These are phyloP conservation scores for Tretioscincus oriximinensis DNA, from an alignment of 2,113 vertebrate species.

Conservation along the genomic window DNA sequence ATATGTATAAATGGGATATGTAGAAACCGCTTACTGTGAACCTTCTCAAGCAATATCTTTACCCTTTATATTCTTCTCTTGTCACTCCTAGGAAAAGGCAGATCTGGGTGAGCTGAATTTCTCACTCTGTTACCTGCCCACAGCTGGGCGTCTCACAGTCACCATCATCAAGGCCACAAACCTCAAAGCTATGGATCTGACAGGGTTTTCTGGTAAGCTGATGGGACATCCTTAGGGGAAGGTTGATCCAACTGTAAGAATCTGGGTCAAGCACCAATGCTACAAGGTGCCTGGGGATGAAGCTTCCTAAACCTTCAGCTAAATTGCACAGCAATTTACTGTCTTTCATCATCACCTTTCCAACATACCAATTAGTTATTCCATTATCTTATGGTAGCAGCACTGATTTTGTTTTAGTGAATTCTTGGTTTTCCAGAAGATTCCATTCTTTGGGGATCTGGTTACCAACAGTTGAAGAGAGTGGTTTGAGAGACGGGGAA, in stretches of 20 bases:
- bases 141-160: constrained; percentile 87
- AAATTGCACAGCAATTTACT: too few species aligned
- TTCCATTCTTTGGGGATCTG: too few species aligned
- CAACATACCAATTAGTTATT: too few species aligned
- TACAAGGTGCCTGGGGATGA: neutral
- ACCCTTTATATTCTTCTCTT: neutral
- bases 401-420: too few species aligned
- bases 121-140: constrained; percentile 94
- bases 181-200: constrained; percentile 95
- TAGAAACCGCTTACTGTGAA: too few species aligned
- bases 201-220: constrained; percentile 84
- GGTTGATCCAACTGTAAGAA: neutral
- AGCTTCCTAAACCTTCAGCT: neutral
- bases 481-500: too few species aligned
- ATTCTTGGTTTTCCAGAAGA: too few species aligned
- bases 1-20: too few species aligned
- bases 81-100: constrained; percentile 83
- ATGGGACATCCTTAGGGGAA: neutral
- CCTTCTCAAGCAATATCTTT: neutral
- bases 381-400: too few species aligned
- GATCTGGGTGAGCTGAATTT: constrained; percentile 95
- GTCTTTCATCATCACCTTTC: too few species aligned
- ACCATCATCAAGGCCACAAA: constrained; percentile 93
- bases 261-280: neutral
- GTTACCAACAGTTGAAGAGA: too few species aligned